Conservation (phyloP, 2,797 vertebrate genomes). For the Anguilla megastoma region DNA sequence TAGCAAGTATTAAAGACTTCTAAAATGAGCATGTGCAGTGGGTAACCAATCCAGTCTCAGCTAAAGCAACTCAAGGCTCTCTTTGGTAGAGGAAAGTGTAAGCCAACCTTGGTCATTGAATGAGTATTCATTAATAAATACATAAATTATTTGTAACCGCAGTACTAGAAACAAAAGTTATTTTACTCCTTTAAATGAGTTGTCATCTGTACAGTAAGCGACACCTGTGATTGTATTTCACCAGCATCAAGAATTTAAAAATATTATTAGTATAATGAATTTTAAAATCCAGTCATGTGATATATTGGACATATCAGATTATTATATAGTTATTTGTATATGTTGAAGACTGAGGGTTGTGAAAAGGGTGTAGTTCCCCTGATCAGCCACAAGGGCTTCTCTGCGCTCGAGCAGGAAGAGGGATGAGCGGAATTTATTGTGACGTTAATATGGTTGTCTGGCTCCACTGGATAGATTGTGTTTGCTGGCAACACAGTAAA, state of each 20-base stretch:
- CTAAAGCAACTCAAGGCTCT: too few species aligned
- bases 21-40: too few species aligned
- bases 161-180: neutral
- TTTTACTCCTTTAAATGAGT: neutral
- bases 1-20: neutral
- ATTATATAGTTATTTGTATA: slow-evolving; percentile 54
- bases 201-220: neutral
- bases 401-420: slow-evolving; percentile 59
- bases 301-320: neutral
- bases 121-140: neutral
- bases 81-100: too few species aligned
- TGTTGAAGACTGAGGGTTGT: slow-evolving; percentile 45
- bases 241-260: too few species aligned
- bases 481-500: slow-evolving; percentile 70
- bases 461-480: slow-evolving; percentile 69
- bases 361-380: slow-evolving; percentile 4
- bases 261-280: neutral
- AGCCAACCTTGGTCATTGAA: too few species aligned
- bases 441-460: slow-evolving; percentile 77
- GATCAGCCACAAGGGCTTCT: slow-evolving; percentile 56
- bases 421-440: slow-evolving; percentile 71
- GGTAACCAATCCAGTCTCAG: too few species aligned
- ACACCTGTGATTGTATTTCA: too few species aligned
- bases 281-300: neutral
- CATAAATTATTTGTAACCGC: neutral